Evolutionary conservation across 2,797 vertebrate species (phyloP).

Genomic region (Pseudochaenichthys georgianus): DNA sequence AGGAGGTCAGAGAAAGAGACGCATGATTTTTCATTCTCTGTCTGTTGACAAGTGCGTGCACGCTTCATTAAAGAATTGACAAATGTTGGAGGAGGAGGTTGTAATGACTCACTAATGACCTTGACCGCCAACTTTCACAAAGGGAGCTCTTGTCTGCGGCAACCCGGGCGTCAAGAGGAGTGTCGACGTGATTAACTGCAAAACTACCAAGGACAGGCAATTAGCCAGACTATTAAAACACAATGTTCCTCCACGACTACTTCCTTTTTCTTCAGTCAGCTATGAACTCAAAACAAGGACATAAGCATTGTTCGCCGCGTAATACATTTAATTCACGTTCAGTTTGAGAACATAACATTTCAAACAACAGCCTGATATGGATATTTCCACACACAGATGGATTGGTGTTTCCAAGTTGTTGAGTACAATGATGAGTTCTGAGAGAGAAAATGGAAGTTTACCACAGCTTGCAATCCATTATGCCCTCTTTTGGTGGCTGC

Average conservation of each 20-base stretch:
- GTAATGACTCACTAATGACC: slow-evolving; percentile 71
- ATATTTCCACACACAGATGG: slow-evolving; percentile 32
- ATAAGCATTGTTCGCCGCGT: neutral
- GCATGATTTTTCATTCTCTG: slow-evolving; percentile 50
- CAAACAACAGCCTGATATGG: slow-evolving; percentile 2
- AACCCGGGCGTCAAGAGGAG: slow-evolving; percentile 19
- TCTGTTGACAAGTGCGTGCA: slow-evolving; percentile 61
- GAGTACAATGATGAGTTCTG: slow-evolving; percentile 18
- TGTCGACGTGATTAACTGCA: slow-evolving; percentile 53
- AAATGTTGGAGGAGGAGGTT: slow-evolving; percentile 48
- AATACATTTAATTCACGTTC: neutral
- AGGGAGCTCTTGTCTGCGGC: slow-evolving; percentile 25
- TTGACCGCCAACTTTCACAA: slow-evolving; percentile 60
- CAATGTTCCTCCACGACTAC: slow-evolving; percentile 2
- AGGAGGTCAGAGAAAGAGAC: slow-evolving; percentile 56
- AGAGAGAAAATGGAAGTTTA: slow-evolving; percentile 26
- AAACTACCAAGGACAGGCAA: slow-evolving; percentile 35
- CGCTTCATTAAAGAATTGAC: slow-evolving; percentile 75
- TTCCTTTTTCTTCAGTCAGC: neutral
- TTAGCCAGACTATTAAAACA: slow-evolving; percentile 26
- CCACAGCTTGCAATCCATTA: slow-evolving; percentile 16
- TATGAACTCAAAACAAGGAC: slow-evolving; percentile 5
- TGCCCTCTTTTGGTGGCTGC: neutral
- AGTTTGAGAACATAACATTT: slow-evolving; percentile 14
- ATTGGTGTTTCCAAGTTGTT: slow-evolving; percentile 8